Evolutionary conservation across 2,888 invertebrate genomes (phyloP).

Genomic region (Prosapia bicincta): DNA sequence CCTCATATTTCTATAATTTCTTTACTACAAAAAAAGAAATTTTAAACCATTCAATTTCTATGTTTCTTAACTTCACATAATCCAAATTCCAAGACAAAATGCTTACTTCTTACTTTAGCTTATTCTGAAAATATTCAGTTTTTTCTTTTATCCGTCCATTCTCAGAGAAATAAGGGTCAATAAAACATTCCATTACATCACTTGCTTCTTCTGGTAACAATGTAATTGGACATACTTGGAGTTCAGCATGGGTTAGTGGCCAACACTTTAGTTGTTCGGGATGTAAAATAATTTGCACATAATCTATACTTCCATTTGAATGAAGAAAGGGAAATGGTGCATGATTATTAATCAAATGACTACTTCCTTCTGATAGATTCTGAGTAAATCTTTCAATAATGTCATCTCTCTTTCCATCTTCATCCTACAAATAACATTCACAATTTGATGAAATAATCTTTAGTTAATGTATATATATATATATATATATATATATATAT

Average conservation of each 20-base stretch:
- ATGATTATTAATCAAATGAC: slow-evolving; percentile 17
- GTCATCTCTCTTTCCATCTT: not conserved
- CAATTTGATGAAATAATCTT: no score
- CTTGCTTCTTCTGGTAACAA: not conserved
- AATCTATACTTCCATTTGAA: not conserved
- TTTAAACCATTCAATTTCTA: no score
- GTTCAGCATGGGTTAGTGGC: slow-evolving; percentile 17
- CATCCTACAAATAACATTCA: slow-evolving; percentile 6
- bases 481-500: no score
- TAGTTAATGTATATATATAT: no score
- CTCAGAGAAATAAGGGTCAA: not conserved
- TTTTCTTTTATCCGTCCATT: not conserved
- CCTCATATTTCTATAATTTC: no score
- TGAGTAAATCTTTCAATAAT: slow-evolving; percentile 1
- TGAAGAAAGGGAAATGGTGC: slow-evolving; percentile 6
- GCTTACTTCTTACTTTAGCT: not conserved
- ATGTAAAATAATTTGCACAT: not conserved
- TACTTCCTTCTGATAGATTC: slow-evolving; percentile 3
- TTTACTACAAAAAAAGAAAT: no score
- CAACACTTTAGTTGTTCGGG: slow-evolving; percentile 17
- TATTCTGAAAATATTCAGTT: not conserved
- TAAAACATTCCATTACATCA: not conserved
- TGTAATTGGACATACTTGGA: slow-evolving; percentile 2
- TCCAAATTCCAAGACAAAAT: no score
- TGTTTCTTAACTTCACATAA: no score